phyloP scores from a whole-genome alignment of 2,113 vertebrate genomes.

The Oplegnathus fasciatus region DNA sequence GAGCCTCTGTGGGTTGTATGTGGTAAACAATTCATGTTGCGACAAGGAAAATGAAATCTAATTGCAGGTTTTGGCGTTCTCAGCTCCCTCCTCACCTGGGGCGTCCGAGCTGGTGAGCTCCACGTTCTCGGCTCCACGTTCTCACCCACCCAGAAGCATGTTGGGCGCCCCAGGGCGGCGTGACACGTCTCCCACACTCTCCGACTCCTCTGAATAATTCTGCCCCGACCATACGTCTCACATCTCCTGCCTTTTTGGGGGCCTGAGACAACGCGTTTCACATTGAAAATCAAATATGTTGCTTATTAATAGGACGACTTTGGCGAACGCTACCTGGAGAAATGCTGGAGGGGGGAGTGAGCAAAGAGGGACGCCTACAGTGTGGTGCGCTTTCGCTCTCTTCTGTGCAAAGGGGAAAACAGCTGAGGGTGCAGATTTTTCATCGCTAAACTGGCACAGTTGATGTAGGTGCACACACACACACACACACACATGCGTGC shows the following conservation, averaged over 20 bases:
- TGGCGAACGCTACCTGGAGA: constrained; percentile 83
- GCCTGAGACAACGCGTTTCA: constrained; percentile 61
- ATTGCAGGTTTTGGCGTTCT: constrained; percentile 67
- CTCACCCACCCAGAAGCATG: constrained; percentile 82
- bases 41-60: constrained; percentile 64
- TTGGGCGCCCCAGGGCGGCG: constrained; percentile 76
- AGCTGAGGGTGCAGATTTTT: constrained; percentile 85
- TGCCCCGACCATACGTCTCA: constrained; percentile 67
- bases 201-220: constrained; percentile 77
- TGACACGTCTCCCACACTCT: constrained; percentile 80
- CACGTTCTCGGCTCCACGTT: constrained; percentile 71
- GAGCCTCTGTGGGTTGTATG: constrained; percentile 12
- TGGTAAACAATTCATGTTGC: constrained; percentile 65
- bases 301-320: constrained; percentile 85
- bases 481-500: constrained; percentile 13
- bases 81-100: constrained; percentile 64
- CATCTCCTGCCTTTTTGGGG: constrained; percentile 46
- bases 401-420: constrained; percentile 69
- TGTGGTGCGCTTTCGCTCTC: constrained; percentile 60
- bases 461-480: constrained; percentile 34
- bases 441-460: constrained; percentile 77
- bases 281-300: constrained; percentile 86
- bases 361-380: constrained; percentile 65
- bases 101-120: constrained; percentile 66
- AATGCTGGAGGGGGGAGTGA: constrained; percentile 70